Evolutionary conservation across 2,113 vertebrate genomes (phyloP).

Genomic region (Boleophthalmus pectinirostris): DNA sequence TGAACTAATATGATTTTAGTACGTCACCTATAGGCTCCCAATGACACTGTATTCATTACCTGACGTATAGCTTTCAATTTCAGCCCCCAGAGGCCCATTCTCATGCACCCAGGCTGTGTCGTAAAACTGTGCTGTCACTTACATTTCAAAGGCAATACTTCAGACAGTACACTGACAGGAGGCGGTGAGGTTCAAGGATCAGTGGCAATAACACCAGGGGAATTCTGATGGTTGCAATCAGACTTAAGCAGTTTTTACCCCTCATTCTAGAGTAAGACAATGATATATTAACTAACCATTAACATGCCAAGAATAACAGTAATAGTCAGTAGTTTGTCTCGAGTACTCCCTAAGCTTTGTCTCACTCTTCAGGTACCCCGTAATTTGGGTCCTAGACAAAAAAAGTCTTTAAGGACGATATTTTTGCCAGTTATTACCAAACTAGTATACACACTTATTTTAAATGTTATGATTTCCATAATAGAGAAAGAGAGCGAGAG

Average conservation of each 20-base stretch:
- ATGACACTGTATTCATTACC: conserved; percentile 52
- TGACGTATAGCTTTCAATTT: conserved; percentile 46
- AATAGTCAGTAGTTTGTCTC: no score
- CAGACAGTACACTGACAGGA: conserved; percentile 31
- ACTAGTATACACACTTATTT: no score
- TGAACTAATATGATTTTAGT: conserved; percentile 46
- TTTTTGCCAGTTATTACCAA: no score
- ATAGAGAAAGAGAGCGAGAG: no score
- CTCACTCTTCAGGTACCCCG: no score
- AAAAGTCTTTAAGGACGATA: no score
- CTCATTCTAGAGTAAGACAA: neutral
- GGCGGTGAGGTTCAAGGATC: conserved; percentile 21
- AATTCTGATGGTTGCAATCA: no score
- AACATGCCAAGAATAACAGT: no score
- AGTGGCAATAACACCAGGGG: neutral
- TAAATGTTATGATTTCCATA: no score
- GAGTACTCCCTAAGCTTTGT: no score
- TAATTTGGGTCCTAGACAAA: no score
- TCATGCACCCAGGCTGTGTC: conserved; percentile 31
- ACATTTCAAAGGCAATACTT: conserved; percentile 43
- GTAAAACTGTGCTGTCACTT: conserved; percentile 38
- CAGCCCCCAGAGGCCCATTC: conserved; percentile 31
- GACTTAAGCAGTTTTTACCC: neutral
- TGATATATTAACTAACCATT: no score
- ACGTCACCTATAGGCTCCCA: conserved; percentile 36